Evolutionary conservation across 2,113 vertebrate genomes (phyloP).

Genomic region (Corvus moneduloides): DNA sequence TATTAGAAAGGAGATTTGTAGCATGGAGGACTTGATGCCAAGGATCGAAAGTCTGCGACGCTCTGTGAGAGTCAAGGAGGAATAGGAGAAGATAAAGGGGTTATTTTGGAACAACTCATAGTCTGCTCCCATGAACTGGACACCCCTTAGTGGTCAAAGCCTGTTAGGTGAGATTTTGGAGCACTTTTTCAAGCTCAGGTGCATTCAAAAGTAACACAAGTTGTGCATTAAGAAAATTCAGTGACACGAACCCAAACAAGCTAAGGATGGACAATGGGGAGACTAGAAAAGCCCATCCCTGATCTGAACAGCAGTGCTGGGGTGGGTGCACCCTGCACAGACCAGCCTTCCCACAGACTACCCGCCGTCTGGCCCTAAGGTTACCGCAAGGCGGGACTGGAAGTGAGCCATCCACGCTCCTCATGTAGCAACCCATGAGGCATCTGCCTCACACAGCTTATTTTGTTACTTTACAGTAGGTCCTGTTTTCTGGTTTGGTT

Average conservation of each 20-base stretch:
- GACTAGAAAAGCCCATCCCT: neutral
- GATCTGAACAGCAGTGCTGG: neutral
- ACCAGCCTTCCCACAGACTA: neutral
- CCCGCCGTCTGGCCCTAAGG: fast-evolving
- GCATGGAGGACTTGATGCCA: neutral
- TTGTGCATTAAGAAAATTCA: neutral
- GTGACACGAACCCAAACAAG: neutral
- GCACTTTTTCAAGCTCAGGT: neutral
- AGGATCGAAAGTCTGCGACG: neutral
- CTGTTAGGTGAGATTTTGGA: neutral
- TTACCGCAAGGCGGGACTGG: neutral
- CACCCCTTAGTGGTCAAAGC: neutral
- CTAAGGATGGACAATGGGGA: fast-evolving
- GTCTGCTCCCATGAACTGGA: neutral
- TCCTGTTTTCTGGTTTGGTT: neutral
- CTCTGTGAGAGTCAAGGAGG: fast-evolving
- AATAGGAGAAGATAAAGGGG: neutral
- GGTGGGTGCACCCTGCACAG: fast-evolving
- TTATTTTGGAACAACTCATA: neutral
- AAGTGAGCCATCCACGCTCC: neutral
- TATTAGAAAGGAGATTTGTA: neutral
- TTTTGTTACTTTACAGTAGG: neutral
- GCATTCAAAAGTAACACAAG: neutral
- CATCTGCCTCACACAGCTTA: neutral
- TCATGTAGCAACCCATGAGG: fast-evolving